Conservation (phyloP, 2,113 vertebrate species). For the Typhlomys cinereus region DNA sequence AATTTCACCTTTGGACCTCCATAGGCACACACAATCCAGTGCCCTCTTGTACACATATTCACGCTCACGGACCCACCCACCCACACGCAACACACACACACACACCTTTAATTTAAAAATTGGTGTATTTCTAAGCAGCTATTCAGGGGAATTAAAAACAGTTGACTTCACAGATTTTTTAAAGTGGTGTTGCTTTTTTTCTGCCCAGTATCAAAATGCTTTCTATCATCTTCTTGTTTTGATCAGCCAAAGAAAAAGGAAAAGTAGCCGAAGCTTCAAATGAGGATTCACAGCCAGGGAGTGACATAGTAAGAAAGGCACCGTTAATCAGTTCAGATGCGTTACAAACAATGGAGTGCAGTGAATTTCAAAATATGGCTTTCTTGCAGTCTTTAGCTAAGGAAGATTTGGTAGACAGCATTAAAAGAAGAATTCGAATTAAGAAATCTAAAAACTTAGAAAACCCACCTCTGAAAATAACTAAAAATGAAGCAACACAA, state of each 20-base stretch:
- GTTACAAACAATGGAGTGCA: constrained; percentile 62
- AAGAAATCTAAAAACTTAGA: constrained; percentile 62
- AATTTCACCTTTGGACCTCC: too few relatives aligned
- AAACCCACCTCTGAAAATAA: constrained; percentile 52
- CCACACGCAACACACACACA: too few relatives aligned
- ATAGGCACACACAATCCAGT: too few relatives aligned
- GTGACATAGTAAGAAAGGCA: constrained; percentile 69
- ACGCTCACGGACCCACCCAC: too few relatives aligned
- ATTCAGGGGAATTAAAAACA: constrained; percentile 15
- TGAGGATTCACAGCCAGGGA: constrained; percentile 71
- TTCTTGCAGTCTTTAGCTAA: constrained; percentile 57
- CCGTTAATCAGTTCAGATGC: constrained; percentile 59
- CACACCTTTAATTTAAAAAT: constrained; percentile 20
- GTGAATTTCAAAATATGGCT: constrained; percentile 66
- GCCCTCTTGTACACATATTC: too few relatives aligned
- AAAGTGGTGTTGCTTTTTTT: constrained; percentile 25
- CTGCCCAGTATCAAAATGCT: constrained; percentile 47
- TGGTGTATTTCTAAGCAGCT: background rate
- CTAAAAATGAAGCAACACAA: constrained; percentile 61
- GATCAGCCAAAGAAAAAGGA: constrained; percentile 75
- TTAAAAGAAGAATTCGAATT: constrained; percentile 61
- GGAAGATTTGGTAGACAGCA: constrained; percentile 47
- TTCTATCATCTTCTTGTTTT: constrained; percentile 74
- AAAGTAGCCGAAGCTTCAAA: constrained; percentile 62
- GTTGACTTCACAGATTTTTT: background rate